Base-by-base conservation (phyloP, 2,797 vertebrate species). In the Babyrousa celebensis region DNA sequence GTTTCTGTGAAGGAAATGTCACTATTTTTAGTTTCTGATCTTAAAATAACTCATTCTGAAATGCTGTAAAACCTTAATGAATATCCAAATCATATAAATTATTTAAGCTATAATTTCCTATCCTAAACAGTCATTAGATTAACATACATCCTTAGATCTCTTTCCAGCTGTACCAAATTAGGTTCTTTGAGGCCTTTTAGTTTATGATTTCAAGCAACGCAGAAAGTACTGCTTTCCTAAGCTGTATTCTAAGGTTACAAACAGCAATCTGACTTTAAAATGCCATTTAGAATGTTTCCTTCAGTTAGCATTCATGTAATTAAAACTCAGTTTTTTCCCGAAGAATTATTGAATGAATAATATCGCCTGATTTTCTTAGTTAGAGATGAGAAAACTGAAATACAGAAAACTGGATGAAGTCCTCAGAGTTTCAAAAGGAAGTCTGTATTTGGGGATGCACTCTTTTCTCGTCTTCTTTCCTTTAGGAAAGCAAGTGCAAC, bases 111-210 rank as follows among this genome's bases (percentile, higher is more conserved):
- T 96, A 97, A 98, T 97, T 98, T 97, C 72, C 85, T 93, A 88
- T 93, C 94, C 95, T 95, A 97, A 98, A 97, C 86, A 98, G 97
- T 97, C 96, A 97, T 98, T 98, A 97, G 89, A 96, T 96, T 98
- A 97, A 97, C 94, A 97, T 97, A 93, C 77, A 97, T 95, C 94
- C 85, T 96, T 95, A 92, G 72, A 90, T 86, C 60, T 95, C 94
- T 87, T 89, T 89, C 93, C 97, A 98, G 96, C 94, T 98, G 93
- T 97, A 94, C 74, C 86, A 97, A 97, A 96, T 98, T 96, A 96
- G 84, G 85, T 96, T 96, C 93, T 89, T 43, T 95, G 87, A 93
- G 63, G 85, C 71, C 43, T 96, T 97, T 95, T 87, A 75, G 80
- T 95, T 92, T 95, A 86, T 97, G 88, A 97, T 97, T 95, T 93